Evolutionary conservation across 2,113 vertebrate species (phyloP), one percentile per base, ranked within the genome.

Genomic region (Propithecus coquereli): DNA sequence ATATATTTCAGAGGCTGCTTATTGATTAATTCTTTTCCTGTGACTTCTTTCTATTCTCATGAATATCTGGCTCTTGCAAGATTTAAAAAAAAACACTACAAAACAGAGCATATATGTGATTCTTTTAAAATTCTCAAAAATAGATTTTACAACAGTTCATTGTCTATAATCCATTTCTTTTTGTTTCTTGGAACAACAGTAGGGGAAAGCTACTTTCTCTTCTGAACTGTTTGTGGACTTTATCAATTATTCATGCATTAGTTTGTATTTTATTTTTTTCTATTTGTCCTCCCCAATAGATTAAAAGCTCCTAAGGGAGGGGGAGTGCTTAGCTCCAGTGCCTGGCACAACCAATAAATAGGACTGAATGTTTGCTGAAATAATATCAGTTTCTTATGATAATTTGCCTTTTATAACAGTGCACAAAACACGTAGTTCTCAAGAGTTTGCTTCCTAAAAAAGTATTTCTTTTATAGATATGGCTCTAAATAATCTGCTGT

Each of bases 261-360:
- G 57, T 79, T 90, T 80, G 23, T 68, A 61, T 81, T 93, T 92
- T 68, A 65, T 90, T 85, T 90, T 92, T 95, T 94, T 45, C 73
- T 79, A 18, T 80, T 52, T 89, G 1, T 30, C n/a, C 93, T n/a
- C 8, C 18, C 4, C 3, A 8, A 25, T 59, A 40, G 77, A 90
- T 52, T 70, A 91, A 86, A 88, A 37, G 7, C 74, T 87, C 9
- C n/a, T 80, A 8, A 87, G 32, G 12, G 40, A 71, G 80, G 37
- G 45, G 5, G 4, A 30, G 50, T 94, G 25, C 27, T 45, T 66
- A 5, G 66, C 45, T 81, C 32, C 2, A 87, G 0, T 92, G n/a
- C 47, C 65, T 94, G 65, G 17, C 57, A 92, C 22, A 97, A 25
- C 8, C 54, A 40, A 6, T 82, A 65, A 91, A 27, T 94, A 12